Percentiles rank a stretch among this genome's conserved stretches.
These are phyloP conservation scores for Raillietiella orientalis DNA, from an alignment of 2,888 invertebrate species.

Conservation along the genomic window DNA sequence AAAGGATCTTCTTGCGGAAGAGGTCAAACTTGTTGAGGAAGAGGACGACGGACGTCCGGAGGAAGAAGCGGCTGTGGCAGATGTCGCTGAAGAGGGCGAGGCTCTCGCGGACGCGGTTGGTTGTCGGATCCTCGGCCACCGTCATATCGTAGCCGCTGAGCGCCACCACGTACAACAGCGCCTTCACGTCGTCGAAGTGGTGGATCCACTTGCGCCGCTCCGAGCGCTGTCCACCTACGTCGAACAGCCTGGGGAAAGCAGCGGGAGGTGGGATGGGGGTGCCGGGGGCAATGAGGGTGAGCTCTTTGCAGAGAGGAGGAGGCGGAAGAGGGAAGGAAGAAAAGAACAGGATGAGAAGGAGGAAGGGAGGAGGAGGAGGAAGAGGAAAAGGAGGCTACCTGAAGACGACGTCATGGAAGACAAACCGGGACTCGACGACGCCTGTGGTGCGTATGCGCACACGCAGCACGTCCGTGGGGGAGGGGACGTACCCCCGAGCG, in stretches of 20 bases:
- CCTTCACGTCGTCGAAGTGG: slow-evolving; percentile 28
- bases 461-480: slow-evolving; percentile 25
- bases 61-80: slow-evolving; percentile 26
- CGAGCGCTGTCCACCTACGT: slow-evolving; percentile 28
- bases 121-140: slow-evolving; percentile 22
- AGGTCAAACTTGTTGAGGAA: slow-evolving; percentile 29
- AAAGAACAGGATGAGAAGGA: too few species aligned
- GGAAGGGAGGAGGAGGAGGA: background rate
- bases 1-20: slow-evolving; percentile 26
- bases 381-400: slow-evolving; percentile 9
- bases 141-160: slow-evolving; percentile 31
- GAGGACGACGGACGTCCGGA: slow-evolving; percentile 23
- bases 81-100: slow-evolving; percentile 26
- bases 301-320: slow-evolving; percentile 2
- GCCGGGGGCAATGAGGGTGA: background rate
- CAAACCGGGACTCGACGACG: slow-evolving; percentile 28
- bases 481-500: slow-evolving; percentile 24
- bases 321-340: too few species aligned
- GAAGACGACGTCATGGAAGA: slow-evolving; percentile 21
- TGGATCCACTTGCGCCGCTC: slow-evolving; percentile 30
- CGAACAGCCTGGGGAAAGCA: too few species aligned
- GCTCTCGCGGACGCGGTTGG: slow-evolving; percentile 27
- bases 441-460: slow-evolving; percentile 28
- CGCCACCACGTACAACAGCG: slow-evolving; percentile 26
- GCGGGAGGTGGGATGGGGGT: slow-evolving; percentile 6